Evolutionary conservation across 1,140 invertebrate genomes (phyloP).

Genomic region (Drosophila bocki): DNA sequence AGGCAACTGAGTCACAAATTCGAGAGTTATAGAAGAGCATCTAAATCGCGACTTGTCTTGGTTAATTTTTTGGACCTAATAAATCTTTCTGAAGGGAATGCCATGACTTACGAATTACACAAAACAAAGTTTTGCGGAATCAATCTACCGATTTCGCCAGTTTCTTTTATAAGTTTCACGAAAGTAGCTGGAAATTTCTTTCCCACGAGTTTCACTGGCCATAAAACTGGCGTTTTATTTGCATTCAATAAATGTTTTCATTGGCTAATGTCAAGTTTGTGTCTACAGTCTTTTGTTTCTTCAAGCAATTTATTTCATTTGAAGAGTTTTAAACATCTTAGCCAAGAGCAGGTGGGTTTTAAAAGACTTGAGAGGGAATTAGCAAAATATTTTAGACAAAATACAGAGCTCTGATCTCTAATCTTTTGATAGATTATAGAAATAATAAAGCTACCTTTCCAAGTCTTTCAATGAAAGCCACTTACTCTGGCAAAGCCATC

Average conservation of each 20-base stretch:
- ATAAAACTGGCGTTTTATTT: conserved; percentile 40
- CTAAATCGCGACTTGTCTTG: neutral
- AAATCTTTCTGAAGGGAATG: conserved; percentile 40
- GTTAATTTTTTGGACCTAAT: conserved; percentile 24
- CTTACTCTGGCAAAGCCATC: neutral
- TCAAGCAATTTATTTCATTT: conserved; percentile 22
- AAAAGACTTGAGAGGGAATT: neutral
- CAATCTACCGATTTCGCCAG: conserved; percentile 28
- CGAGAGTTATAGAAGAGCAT: conserved; percentile 22
- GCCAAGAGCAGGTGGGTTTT: neutral
- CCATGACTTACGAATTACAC: conserved; percentile 51
- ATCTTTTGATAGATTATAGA: neutral
- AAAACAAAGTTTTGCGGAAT: conserved; percentile 8
- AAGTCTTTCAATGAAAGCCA: neutral
- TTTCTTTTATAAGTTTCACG: conserved; percentile 10
- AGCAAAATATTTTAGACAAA: neutral
- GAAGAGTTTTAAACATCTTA: neutral
- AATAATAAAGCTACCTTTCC: neutral
- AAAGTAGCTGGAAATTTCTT: conserved; percentile 35
- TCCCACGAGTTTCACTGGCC: conserved; percentile 46
- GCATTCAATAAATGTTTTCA: conserved; percentile 50
- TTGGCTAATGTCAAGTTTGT: conserved; percentile 27
- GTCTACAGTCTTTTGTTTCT: conserved; percentile 24
- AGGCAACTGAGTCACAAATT: conserved; percentile 35
- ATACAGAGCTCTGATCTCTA: neutral